Evolutionary conservation across 2,888 invertebrate genomes (phyloP).

Genomic region (Auanema sp.): DNA sequence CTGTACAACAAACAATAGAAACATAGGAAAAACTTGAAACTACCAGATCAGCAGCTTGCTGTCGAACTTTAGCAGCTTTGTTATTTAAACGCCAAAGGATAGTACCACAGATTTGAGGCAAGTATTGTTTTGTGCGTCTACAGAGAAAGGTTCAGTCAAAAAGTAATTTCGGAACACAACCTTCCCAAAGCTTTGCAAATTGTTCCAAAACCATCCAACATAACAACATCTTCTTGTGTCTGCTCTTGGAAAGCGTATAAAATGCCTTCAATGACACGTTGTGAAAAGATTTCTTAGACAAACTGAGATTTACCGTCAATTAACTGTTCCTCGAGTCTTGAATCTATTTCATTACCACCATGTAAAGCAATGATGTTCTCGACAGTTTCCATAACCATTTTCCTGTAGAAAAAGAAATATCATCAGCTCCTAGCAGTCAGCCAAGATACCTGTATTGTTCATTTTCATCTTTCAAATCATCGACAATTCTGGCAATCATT

Average conservation of each 20-base stretch:
- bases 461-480: constrained; percentile 98
- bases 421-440: neutral
- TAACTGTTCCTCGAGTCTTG: constrained; percentile 93
- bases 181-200: constrained; percentile 91
- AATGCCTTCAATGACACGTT: constrained; percentile 74
- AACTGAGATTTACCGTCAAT: constrained; percentile 99
- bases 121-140: constrained; percentile 94
- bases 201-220: constrained; percentile 98
- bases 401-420: constrained; percentile 65
- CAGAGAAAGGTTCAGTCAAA: neutral
- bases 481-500: constrained; percentile 93
- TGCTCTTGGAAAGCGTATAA: constrained; percentile 99
- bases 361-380: constrained; percentile 70
- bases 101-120: constrained; percentile 99
- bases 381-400: constrained; percentile 99
- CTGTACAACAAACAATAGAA: constrained; percentile 27
- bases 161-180: constrained; percentile 14
- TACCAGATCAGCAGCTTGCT: constrained; percentile 94
- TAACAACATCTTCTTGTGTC: constrained; percentile 98
- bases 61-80: constrained; percentile 96
- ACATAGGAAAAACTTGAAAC: constrained; percentile 6
- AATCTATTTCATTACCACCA: constrained; percentile 96
- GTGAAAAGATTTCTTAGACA: constrained; percentile 69
- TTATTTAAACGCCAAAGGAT: constrained; percentile 99
- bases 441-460: constrained; percentile 81